These are phyloP conservation scores for Odobenus rosmarus DNA, from an alignment of 2,113 vertebrate species.

Conservation along the genomic window DNA sequence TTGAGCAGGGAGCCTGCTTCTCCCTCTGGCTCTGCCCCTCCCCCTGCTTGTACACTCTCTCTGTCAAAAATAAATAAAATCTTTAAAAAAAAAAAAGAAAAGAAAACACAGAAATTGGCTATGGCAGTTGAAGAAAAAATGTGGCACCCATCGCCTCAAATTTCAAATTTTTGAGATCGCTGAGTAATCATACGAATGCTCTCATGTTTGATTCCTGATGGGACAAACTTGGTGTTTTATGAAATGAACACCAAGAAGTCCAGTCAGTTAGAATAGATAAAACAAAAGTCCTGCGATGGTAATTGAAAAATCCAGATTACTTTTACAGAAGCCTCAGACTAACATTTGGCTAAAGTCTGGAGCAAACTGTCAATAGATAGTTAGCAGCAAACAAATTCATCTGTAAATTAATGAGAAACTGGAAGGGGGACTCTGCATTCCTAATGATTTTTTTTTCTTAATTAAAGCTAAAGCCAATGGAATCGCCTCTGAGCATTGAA, in stretches of 20 bases:
- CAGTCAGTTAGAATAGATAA: neutral
- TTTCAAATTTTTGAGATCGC: neutral
- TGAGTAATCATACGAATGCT: neutral
- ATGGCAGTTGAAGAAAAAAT: neutral
- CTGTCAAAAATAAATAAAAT: too few relatives aligned
- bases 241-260: neutral
- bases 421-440: neutral
- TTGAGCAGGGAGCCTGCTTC: too few relatives aligned
- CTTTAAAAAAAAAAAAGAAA: neutral
- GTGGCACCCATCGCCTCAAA: neutral
- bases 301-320: neutral
- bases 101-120: slow-evolving; percentile 2
- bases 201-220: neutral
- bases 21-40: too few relatives aligned
- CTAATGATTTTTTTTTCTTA: slow-evolving; percentile 16
- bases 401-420: slow-evolving; percentile 37
- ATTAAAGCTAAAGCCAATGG: slow-evolving; percentile 23
- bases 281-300: neutral
- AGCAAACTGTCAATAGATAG: neutral
- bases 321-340: slow-evolving; percentile 11
- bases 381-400: neutral
- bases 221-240: neutral
- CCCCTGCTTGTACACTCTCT: too few relatives aligned
- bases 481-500: neutral
- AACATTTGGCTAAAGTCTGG: slow-evolving; percentile 1